Evolutionary conservation across 1,140 invertebrate genomes (phyloP).

Genomic region (Micrasema longulum): DNA sequence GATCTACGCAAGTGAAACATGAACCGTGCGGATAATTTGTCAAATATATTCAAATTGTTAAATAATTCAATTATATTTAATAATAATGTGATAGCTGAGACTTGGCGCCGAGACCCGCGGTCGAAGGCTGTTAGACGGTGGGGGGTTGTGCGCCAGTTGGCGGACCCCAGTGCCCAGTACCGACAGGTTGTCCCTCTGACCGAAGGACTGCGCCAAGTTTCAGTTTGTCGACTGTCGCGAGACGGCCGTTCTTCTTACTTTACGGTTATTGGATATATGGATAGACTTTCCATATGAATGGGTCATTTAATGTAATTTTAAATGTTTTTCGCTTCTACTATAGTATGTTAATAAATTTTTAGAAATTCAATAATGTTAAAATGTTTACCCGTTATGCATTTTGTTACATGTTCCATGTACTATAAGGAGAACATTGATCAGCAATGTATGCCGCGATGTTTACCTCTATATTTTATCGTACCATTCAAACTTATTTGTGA

Average conservation of each 20-base stretch:
- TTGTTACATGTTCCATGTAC: slow-evolving; percentile 39
- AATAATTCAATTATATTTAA: slow-evolving; percentile 53
- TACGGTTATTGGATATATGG: slow-evolving; percentile 36
- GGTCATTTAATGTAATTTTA: slow-evolving; percentile 51
- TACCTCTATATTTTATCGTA: slow-evolving; percentile 44
- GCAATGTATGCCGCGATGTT: slow-evolving; percentile 26
- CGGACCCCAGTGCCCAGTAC: neutral
- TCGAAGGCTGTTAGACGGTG: slow-evolving; percentile 41
- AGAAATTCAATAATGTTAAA: slow-evolving; percentile 47
- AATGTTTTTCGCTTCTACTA: slow-evolving; percentile 52
- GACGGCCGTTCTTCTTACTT: slow-evolving; percentile 21
- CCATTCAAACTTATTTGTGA: slow-evolving; percentile 30
- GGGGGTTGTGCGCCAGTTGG: slow-evolving; percentile 12
- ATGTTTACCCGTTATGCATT: slow-evolving; percentile 39
- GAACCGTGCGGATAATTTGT: slow-evolving; percentile 48
- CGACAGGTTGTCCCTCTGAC: neutral
- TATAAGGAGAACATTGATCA: slow-evolving; percentile 26
- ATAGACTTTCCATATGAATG: slow-evolving; percentile 45
- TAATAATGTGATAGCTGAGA: slow-evolving; percentile 51
- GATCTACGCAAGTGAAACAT: slow-evolving; percentile 26
- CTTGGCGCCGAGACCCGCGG: slow-evolving; percentile 33
- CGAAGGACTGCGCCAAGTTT: slow-evolving; percentile 29
- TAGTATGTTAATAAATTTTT: slow-evolving; percentile 50
- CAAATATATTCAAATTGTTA: slow-evolving; percentile 52
- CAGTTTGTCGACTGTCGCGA: slow-evolving; percentile 33